Base-by-base conservation (phyloP, 2,888 invertebrate species). In the Eueremaeus valkanovi region DNA sequence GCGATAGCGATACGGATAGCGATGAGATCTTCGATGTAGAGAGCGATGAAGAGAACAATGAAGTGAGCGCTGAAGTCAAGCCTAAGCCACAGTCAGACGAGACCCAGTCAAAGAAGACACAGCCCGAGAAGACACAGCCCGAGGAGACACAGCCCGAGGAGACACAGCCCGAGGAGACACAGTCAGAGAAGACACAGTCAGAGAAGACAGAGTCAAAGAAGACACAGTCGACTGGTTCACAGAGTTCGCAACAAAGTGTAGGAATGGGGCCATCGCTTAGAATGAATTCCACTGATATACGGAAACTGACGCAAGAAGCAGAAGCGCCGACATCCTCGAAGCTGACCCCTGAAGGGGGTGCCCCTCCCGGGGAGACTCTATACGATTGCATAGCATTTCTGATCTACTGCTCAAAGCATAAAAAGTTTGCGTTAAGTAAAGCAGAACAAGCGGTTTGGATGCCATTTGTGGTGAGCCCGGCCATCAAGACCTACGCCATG, bases 361-460 rank as follows among this genome's bases (percentile, higher is more conserved):
- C 58, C 3, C 73, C 73, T 6, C 73, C 73, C 8, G 73, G 73
- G 0, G 42, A 55, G 18, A 16, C 51, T 24, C n/a, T 73, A 11
- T 76, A 74, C 33, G 76, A 76, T 29, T 55, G 72, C 29, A 70
- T 70, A 21, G 74, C 75, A 1, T 76, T 72, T 49, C 21, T 76
- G 0, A 75, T 75, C 27, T 45, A 33, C 51, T 76, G 76, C 73
- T 74, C 73, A 3, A 21, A 36, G 6, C 76, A 76, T 29, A 16
- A 75, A n/a, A 70, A 72, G 42, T 27, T 76, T 6, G 75, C 66
- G 16, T 16, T 76, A 3, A 58, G 42, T 55, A 8, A 21, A 0
- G 21, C 55, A 1, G 27, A n/a, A 13, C 11, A 45, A 45, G 42
- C 36, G 13, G 11, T 24, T 3, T 76, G 74, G 74, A 18, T 76